These are phyloP conservation scores for Solea solea DNA, from an alignment of 2,113 vertebrate genomes.

Conservation along the genomic window DNA sequence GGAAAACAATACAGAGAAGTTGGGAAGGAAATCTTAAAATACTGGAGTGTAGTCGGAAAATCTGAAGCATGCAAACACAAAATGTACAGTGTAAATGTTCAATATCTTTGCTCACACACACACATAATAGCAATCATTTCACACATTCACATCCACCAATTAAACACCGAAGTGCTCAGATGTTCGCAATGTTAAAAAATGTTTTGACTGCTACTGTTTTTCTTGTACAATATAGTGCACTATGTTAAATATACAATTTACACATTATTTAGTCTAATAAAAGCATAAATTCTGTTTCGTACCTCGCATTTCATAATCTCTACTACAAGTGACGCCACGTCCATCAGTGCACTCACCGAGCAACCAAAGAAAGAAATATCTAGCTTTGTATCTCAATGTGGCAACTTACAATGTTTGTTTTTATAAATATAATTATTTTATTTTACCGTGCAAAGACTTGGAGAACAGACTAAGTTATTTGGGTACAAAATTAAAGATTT, in stretches of 20 bases:
- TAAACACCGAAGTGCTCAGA: slow-evolving; percentile 10
- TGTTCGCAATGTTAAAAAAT: not conserved
- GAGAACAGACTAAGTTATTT: slow-evolving; percentile 38
- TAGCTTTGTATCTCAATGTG: slow-evolving; percentile 7
- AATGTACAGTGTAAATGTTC: not conserved
- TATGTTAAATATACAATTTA: slow-evolving; percentile 61
- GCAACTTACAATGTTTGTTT: slow-evolving; percentile 28
- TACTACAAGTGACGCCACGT: slow-evolving; percentile 17
- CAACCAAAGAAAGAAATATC: slow-evolving; percentile 42
- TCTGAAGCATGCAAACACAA: slow-evolving; percentile 51
- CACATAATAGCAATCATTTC: not conserved
- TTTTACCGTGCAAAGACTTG: slow-evolving; percentile 38
- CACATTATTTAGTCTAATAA: slow-evolving; percentile 40
- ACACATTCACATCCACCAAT: slow-evolving; percentile 13
- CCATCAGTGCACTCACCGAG: slow-evolving; percentile 33
- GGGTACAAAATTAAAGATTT: slow-evolving; percentile 67
- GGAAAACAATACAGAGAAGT: not conserved
- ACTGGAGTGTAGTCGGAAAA: slow-evolving; percentile 28
- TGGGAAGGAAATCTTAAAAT: slow-evolving; percentile 8
- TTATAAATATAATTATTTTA: slow-evolving; percentile 70
- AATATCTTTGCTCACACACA: slow-evolving; percentile 1
- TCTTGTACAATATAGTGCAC: slow-evolving; percentile 1
- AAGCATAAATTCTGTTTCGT: slow-evolving; percentile 23
- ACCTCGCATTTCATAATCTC: slow-evolving; percentile 16
- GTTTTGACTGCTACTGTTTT: too few species aligned